Conservation (phyloP, 2,888 invertebrate species). For the Ochropacha duplaris region DNA sequence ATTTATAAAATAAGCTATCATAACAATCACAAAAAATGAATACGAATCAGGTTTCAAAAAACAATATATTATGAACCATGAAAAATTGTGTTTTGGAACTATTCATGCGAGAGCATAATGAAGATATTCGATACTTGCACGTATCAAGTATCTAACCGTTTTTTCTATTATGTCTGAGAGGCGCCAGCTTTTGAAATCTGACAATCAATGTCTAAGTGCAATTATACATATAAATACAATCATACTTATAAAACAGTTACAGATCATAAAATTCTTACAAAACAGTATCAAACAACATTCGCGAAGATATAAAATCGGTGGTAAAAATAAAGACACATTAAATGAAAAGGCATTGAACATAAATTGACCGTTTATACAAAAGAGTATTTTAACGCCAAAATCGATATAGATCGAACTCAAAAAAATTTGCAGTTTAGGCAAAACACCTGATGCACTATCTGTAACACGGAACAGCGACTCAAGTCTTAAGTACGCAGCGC, state of each 20-base stretch:
- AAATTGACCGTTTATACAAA: background rate
- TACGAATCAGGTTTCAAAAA: constrained; percentile 40
- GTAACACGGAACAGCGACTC: constrained; percentile 35
- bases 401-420: background rate
- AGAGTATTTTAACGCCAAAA: no score
- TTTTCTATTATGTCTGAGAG: constrained; percentile 48
- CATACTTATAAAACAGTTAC: constrained; percentile 15
- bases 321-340: no score
- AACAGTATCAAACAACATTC: background rate
- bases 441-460: constrained; percentile 59
- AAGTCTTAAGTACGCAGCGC: constrained; percentile 71
- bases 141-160: constrained; percentile 55
- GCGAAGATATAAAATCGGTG: no score
- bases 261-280: background rate
- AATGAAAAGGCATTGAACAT: no score
- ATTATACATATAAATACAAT: constrained; percentile 20
- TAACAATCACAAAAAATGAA: constrained; percentile 31
- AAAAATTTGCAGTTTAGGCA: constrained; percentile 20
- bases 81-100: constrained; percentile 61
- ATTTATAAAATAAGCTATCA: constrained; percentile 29
- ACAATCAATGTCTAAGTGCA: constrained; percentile 17
- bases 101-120: constrained; percentile 55
- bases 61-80: constrained; percentile 52
- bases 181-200: constrained; percentile 61
- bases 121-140: constrained; percentile 45